phyloP scores from a whole-genome alignment of 2,888 invertebrate species.

The Acanthopleura granulata region DNA sequence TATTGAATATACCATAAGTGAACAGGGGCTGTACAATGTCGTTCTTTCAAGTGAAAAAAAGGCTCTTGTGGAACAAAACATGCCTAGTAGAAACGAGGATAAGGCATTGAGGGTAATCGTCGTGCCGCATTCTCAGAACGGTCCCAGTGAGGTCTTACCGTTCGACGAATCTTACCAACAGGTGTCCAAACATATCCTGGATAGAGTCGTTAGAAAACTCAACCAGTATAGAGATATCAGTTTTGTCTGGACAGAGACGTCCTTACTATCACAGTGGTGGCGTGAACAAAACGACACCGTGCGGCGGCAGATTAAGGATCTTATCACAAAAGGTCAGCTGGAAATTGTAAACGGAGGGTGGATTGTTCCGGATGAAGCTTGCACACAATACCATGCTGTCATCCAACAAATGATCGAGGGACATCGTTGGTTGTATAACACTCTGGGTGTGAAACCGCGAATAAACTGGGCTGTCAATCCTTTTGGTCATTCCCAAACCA shows the following conservation, averaged over 20 bases:
- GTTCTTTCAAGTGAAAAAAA: not conserved
- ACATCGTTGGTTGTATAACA: slow-evolving; percentile 85
- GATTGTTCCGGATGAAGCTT: slow-evolving; percentile 99
- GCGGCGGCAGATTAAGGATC: slow-evolving; percentile 33
- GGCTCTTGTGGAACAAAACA: not conserved
- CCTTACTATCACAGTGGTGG: slow-evolving; percentile 95
- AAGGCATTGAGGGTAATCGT: slow-evolving; percentile 93
- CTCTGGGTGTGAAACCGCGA: slow-evolving; percentile 72
- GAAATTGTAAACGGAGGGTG: slow-evolving; percentile 99
- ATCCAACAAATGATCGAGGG: slow-evolving; percentile 93
- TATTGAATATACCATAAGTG: not conserved
- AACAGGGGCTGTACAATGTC: not conserved
- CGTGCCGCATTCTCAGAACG: slow-evolving; percentile 98
- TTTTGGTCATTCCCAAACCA: slow-evolving; percentile 95
- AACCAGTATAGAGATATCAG: slow-evolving; percentile 82
- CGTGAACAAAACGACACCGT: slow-evolving; percentile 67
- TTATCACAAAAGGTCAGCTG: slow-evolving; percentile 86
- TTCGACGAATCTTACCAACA: slow-evolving; percentile 91
- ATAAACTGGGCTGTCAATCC: slow-evolving; percentile 93
- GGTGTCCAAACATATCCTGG: slow-evolving; percentile 90
- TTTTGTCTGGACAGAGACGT: slow-evolving; percentile 98
- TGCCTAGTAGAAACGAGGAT: not conserved
- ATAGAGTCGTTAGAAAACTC: slow-evolving; percentile 88
- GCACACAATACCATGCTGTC: slow-evolving; percentile 91
- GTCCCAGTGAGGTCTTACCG: slow-evolving; percentile 93